These are phyloP conservation scores for Wasmannia auropunctata DNA, from an alignment of 1,140 invertebrate species.

Conservation along the genomic window DNA sequence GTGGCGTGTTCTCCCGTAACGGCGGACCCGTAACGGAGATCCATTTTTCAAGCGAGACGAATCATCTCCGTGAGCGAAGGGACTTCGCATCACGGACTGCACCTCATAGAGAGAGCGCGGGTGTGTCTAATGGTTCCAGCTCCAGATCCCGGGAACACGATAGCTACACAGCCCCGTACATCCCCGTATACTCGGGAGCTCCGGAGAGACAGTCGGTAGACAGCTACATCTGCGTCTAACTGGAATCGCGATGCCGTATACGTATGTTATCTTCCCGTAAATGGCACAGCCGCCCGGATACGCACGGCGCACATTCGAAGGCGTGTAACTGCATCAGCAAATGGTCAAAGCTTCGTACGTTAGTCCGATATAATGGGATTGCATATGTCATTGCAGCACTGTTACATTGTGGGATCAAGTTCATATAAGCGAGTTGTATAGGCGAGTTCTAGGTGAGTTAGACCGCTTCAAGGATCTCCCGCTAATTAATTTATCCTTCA, in stretches of 20 bases:
- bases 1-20: conserved; percentile 12
- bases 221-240: conserved; percentile 32
- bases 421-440: conserved; percentile 20
- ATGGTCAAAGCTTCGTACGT: conserved; percentile 16
- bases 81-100: conserved; percentile 5
- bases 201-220: conserved; percentile 31
- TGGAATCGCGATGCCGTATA: conserved; percentile 14
- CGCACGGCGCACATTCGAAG: conserved; percentile 30
- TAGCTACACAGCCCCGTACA: conserved; percentile 26
- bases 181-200: neutral
- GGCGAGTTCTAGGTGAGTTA: neutral
- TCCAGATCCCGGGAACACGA: conserved; percentile 43
- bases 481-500: conserved; percentile 19
- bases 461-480: neutral
- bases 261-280: conserved; percentile 29
- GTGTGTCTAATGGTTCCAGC: conserved; percentile 44
- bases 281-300: neutral
- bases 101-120: neutral
- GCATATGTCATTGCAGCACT: conserved; percentile 23
- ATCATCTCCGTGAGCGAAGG: conserved; percentile 28
- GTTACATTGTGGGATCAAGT: neutral
- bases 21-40: conserved; percentile 29
- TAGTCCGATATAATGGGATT: conserved; percentile 25
- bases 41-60: conserved; percentile 43
- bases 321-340: conserved; percentile 36